Base-by-base conservation (phyloP, 2,888 invertebrate genomes). In the Tanypteryx hageni region DNA sequence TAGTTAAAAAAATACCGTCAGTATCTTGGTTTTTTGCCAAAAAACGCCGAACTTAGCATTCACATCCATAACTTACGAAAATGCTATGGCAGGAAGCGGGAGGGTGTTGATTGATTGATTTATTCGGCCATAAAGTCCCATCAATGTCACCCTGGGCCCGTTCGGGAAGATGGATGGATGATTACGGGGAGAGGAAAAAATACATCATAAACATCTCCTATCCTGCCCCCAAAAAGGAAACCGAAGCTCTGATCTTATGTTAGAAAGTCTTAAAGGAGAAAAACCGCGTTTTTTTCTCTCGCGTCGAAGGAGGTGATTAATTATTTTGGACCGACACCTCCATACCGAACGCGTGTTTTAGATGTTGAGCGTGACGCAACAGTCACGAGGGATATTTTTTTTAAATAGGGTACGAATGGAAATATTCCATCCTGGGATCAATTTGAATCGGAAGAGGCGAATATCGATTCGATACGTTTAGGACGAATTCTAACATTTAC, bases 81-180 rank as follows among this genome's bases (percentile, higher is more conserved):
- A 22, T 27, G 76, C 76, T 13, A 10, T 27, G 76, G 10, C 22
- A 27, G 76, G 27, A 27, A 22, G 22, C 76, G 76, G 76, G 76
- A 13, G 76, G 13, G 27, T 76, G 76, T 76, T 76, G 76, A 76
- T 76, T 76, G 76, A 76, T 76, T 76, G 76, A 76, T 76, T 76
- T 76, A 76, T 76, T 76, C 76, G 76, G 76, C 76, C 76, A 76
- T 76, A 76, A 76, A 76, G 76, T 76, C 76, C 76, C 76, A 76
- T 76, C 76, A 76, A 22, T 76, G 76, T 76, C 76, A 76, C 76
- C 76, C 22, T 13, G 27, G 22, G 76, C 76, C 76, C 76, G 22
- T 27, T 76, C 13, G 22, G 76, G 76, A 76, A 76, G 76, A 76
- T 76, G 76, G 76, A 76, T 76, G 76, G 27, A 76, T 76, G 76